Base-by-base conservation (phyloP, 2,797 vertebrate species). In the Acrossocheilus fasciatus region DNA sequence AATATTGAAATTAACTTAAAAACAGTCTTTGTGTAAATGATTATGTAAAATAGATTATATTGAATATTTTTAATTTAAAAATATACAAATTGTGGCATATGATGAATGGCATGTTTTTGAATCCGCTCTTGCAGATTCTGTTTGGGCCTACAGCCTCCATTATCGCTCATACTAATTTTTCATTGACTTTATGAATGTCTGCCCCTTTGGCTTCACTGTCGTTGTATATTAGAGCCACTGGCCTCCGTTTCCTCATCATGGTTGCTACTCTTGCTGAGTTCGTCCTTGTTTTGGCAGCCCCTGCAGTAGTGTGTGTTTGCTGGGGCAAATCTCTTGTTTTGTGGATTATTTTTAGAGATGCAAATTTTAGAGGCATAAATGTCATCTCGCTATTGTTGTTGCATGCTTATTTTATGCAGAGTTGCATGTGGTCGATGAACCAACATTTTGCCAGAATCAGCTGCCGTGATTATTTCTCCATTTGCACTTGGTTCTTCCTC, bases 391-490 rank as follows among this genome's bases (percentile, higher is more conserved):
- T 45, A 39, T 68, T 66, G 6, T 36, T 64, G 18, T 47, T 34
- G 6, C 3, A 10, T 43, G n/a, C 10, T 10, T 26, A 30, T 39
- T 39, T 69, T 30, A n/a, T 72, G 36, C 41, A 26, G 80, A 54
- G 4, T n/a, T 75, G 4, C 34, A 26, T 23, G 73, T 41, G 73
- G 36, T 77, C 68, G 34, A 68, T 20, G 45, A 34, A n/a, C 47
- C 47, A 34, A 30, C 62, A 20, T 36, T 69, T 52, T 77, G 34
- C 23, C 14, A 6, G 0, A 30, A 34, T 83, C 69, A 59, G 69
- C 81, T 73, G 69, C 69, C 26, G 4, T 57, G 12, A 66, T 84
- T 15, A 52, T 20, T 84, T 84, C 74, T 69, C 34, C 34, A 54
- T 54, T 77, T 52, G 41, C 14, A 50, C 26, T n/a, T 36, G 39